A percentile compares a stretch with the other conserved stretches of the same genome.
Conservation (phyloP, 2,888 invertebrate genomes). For the Hypomecis atomaria region DNA sequence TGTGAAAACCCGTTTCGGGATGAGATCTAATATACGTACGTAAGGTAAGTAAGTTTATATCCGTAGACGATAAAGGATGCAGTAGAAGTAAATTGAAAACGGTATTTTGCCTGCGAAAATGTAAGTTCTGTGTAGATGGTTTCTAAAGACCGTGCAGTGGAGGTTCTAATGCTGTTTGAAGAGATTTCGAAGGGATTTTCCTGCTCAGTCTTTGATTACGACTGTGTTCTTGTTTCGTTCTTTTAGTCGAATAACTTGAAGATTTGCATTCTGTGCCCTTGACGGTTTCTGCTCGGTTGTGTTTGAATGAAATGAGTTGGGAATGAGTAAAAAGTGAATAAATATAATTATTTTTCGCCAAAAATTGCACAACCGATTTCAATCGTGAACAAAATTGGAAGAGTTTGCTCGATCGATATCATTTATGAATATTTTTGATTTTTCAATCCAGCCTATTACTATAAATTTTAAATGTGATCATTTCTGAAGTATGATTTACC, state of each 20-base stretch:
- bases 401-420: no score
- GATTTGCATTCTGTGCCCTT: slow-evolving; percentile 1
- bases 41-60: slow-evolving; percentile 51
- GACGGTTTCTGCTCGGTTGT: neutral
- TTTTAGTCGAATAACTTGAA: slow-evolving; percentile 4
- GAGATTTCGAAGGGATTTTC: slow-evolving; percentile 20
- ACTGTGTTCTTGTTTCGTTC: slow-evolving; percentile 17
- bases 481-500: no score
- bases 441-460: no score
- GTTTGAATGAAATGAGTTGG: no score
- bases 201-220: slow-evolving; percentile 15
- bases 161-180: slow-evolving; percentile 20
- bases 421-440: no score
- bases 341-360: no score
- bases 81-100: slow-evolving; percentile 52
- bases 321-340: no score
- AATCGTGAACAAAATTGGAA: no score
- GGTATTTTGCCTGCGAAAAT: slow-evolving; percentile 40
- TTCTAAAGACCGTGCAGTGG: slow-evolving; percentile 18
- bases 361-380: no score
- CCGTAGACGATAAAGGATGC: slow-evolving; percentile 47
- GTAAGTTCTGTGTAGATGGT: slow-evolving; percentile 22
- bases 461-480: no score
- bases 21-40: slow-evolving; percentile 48
- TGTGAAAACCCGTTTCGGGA: slow-evolving; percentile 43